Percentiles rank a stretch among this genome's conserved stretches.
Conservation (phyloP, 2,888 invertebrate genomes). For the Macrophya annulata region DNA sequence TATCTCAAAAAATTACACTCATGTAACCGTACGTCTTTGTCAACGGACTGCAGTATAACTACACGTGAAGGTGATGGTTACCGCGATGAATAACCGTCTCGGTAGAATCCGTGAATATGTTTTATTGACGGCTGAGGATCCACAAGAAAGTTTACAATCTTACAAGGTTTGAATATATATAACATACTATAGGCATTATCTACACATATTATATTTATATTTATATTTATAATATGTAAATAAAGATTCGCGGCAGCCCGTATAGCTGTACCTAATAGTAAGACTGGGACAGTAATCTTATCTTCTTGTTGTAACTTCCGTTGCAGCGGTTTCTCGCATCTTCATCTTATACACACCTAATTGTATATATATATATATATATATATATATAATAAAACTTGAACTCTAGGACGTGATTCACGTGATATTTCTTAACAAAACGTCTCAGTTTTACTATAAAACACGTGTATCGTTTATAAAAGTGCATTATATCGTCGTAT, state of each 20-base stretch:
- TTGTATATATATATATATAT: neutral
- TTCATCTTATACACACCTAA: neutral
- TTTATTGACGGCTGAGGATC: slow-evolving; percentile 24
- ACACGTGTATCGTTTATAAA: neutral
- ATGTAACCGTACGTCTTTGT: neutral
- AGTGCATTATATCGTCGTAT: neutral
- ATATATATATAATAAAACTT: too few relatives aligned
- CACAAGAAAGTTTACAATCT: neutral
- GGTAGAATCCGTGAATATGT: slow-evolving; percentile 47
- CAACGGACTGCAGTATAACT: neutral
- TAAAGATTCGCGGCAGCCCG: neutral
- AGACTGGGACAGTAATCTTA: neutral
- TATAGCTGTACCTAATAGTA: too few relatives aligned
- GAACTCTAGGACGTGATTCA: neutral
- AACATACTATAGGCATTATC: too few relatives aligned
- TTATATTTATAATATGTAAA: neutral
- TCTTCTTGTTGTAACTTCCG: neutral
- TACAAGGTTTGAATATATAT: slow-evolving; percentile 41
- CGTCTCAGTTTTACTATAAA: neutral
- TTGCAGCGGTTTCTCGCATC: neutral
- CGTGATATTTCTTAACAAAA: neutral
- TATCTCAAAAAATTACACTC: neutral
- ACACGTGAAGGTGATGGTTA: slow-evolving; percentile 1
- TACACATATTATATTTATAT: too few relatives aligned
- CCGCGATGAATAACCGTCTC: slow-evolving; percentile 29